Base-by-base conservation (phyloP, 2,797 vertebrate species). In the Premnoplex brunnescens region DNA sequence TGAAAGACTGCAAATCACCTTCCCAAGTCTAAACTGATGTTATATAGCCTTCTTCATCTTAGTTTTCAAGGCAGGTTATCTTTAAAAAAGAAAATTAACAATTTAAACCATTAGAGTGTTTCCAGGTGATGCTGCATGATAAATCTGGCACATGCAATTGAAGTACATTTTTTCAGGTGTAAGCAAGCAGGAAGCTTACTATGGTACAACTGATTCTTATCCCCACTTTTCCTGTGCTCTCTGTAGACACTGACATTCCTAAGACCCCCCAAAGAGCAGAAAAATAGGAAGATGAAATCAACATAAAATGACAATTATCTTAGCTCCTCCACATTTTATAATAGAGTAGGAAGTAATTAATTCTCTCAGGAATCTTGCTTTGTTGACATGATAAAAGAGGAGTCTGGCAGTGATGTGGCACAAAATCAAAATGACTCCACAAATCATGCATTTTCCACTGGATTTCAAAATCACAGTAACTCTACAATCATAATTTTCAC, bases 381-480 rank as follows among this genome's bases (percentile, higher is more conserved):
- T 96, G 92, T 97, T 96, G 96, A 96, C 95, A 90, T 95, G 96
- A 97, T 91, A 88, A 96, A 97, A 97, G 91, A 92, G 71, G 59
- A 90, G 91, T 76, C 88, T 95, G 93, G 92, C 92, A 97, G 93
- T 94, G 94, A 97, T 95, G 95, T 95, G 94, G 91, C 77, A 96
- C 84, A 66, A 95, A 95, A 97, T 95, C 95, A 94, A 95, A 94
- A 93, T 89, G 80, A 95, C 56, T 92, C 91, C 68, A 96, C 91
- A 87, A 91, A 93, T 94, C 88, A 81, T 15, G 73, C 60, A 73
- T 94, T 97, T 97, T 96, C 66, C 67, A 94, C 80, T 14, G 88
- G 88, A 95, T 94, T 94, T 95, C 95, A 85, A 96, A 85, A 97
- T 97, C 95, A 95, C 96, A 97, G 95, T 97, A 97, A 91, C 88